A percentile compares a stretch with the other conserved stretches of the same genome.
These are phyloP conservation scores for Hyperoplus immaculatus DNA, from an alignment of 2,797 vertebrate genomes.

Conservation along the genomic window DNA sequence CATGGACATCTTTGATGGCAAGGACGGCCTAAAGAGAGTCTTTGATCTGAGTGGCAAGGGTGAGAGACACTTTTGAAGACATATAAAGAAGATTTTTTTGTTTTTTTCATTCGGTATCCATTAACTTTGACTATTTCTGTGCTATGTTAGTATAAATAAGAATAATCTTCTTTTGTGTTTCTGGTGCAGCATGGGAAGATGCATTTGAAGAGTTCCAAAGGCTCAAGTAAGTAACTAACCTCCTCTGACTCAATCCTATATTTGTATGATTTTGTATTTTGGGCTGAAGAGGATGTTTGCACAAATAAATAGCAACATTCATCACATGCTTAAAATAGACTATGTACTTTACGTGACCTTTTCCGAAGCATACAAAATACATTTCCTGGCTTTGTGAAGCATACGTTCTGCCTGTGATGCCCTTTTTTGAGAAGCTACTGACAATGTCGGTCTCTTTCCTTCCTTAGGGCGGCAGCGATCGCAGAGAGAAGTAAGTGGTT, in stretches of 20 bases:
- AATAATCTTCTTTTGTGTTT: conserved; percentile 8
- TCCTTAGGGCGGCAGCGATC: conserved; percentile 93
- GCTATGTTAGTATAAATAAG: conserved; percentile 14
- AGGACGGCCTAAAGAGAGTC: conserved; percentile 88
- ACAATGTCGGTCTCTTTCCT: conserved; percentile 75
- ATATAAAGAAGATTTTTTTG: neutral
- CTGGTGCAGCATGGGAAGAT: conserved; percentile 91
- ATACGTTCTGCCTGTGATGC: conserved; percentile 28
- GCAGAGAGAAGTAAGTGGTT: conserved; percentile 97
- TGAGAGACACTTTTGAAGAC: conserved; percentile 70
- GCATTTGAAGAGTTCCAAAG: conserved; percentile 98
- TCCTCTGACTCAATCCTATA: conserved; percentile 20
- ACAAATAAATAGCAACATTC: conserved; percentile 42
- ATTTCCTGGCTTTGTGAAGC: conserved; percentile 74
- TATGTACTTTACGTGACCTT: conserved; percentile 35
- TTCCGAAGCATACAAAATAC: conserved; percentile 44
- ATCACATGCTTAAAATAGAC: conserved; percentile 56
- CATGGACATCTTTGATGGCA: conserved; percentile 95
- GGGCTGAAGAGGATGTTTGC: conserved; percentile 56
- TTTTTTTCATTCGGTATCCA: neutral
- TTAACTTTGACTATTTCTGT: conserved; percentile 18
- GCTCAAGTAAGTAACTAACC: conserved; percentile 93
- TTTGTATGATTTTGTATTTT: conserved; percentile 43
- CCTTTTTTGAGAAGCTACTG: conserved; percentile 75
- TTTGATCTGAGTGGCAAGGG: conserved; percentile 94